Evolutionary conservation across 2,113 vertebrate species (phyloP).

Genomic region (Trematomus loennbergii): DNA sequence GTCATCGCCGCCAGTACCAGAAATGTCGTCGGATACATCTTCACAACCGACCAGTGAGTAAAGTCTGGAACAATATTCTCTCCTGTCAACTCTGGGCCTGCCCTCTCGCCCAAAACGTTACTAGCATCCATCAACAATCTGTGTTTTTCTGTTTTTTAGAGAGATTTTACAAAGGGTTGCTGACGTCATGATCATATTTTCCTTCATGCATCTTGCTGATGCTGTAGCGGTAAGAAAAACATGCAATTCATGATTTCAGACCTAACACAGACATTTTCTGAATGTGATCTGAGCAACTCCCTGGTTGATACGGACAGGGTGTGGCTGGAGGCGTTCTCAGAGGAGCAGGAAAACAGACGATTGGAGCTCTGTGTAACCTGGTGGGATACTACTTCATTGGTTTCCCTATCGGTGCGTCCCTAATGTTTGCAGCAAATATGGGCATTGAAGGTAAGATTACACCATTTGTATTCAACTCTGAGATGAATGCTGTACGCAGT

Average conservation of each 20-base stretch:
- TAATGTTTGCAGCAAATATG: conserved; percentile 88
- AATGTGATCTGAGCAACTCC: not conserved
- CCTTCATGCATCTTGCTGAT: conserved; percentile 76
- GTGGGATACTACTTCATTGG: conserved; percentile 87
- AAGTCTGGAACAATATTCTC: not conserved
- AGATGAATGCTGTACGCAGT: not conserved
- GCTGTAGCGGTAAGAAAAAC: conserved; percentile 72
- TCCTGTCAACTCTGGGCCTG: too few relatives aligned
- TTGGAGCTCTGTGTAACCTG: conserved; percentile 87
- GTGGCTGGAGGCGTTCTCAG: conserved; percentile 86
- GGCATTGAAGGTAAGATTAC: conserved; percentile 84
- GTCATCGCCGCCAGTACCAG: conserved; percentile 71
- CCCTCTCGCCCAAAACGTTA: too few relatives aligned
- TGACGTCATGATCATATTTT: conserved; percentile 75
- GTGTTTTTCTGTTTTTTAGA: conserved; percentile 47
- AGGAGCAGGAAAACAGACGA: conserved; percentile 87
- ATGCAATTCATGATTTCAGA: not conserved
- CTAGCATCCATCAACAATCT: conserved; percentile 7
- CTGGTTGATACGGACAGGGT: conserved; percentile 68
- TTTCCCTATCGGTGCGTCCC: conserved; percentile 84
- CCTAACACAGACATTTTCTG: not conserved
- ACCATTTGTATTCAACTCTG: not conserved
- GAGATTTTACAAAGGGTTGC: conserved; percentile 76
- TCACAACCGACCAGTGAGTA: conserved; percentile 89
- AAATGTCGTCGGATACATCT: conserved; percentile 87